Conservation (phyloP, 2,888 invertebrate species). For the Oxyteleia sp. region DNA sequence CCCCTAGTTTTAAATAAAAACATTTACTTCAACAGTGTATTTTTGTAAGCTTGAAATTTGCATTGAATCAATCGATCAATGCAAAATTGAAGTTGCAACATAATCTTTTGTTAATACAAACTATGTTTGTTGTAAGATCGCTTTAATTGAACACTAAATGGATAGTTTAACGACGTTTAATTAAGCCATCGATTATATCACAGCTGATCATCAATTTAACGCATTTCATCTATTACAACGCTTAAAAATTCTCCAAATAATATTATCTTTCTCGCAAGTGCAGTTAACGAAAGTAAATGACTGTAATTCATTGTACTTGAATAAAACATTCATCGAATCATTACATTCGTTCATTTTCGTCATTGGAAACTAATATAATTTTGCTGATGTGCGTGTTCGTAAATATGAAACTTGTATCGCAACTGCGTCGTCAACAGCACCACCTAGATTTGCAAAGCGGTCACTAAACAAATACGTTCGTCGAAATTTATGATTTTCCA, state of each 20-base stretch:
- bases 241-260: neutral
- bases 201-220: slow-evolving; percentile 36
- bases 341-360: slow-evolving; percentile 1
- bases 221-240: slow-evolving; percentile 16
- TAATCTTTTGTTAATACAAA: slow-evolving; percentile 25
- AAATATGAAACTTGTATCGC: neutral
- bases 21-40: neutral
- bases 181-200: slow-evolving; percentile 29
- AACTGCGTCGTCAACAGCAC: neutral
- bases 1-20: too few relatives aligned
- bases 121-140: slow-evolving; percentile 16
- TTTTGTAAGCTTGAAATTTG: neutral
- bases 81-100: slow-evolving; percentile 9
- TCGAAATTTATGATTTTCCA: slow-evolving; percentile 35
- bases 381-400: neutral
- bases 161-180: slow-evolving; percentile 6
- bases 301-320: neutral
- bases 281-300: slow-evolving; percentile 11
- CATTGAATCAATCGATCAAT: neutral
- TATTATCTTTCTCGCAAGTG: slow-evolving; percentile 3
- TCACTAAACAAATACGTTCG: slow-evolving; percentile 8
- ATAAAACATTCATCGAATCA: neutral
- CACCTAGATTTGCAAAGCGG: neutral
- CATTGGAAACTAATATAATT: neutral
- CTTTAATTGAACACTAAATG: slow-evolving; percentile 31